Evolutionary conservation across 2,888 invertebrate genomes (phyloP).

Genomic region (Drosophila recens): DNA sequence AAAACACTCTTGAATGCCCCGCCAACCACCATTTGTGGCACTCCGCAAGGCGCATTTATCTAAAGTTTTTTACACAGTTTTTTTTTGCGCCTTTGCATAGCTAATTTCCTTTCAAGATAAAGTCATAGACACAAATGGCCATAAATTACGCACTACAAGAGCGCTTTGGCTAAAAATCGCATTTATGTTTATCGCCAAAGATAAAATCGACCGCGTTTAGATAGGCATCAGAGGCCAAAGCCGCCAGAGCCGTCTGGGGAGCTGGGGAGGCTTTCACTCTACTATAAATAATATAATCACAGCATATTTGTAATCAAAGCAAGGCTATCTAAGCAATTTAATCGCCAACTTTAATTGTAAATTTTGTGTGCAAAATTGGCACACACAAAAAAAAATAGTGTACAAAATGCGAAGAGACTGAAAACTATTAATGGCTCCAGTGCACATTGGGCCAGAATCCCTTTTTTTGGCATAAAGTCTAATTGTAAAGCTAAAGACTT

Average conservation of each 20-base stretch:
- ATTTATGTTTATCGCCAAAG: constrained; percentile 66
- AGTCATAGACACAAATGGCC: constrained; percentile 73
- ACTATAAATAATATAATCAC: constrained; percentile 77
- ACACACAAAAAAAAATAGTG: constrained; percentile 4
- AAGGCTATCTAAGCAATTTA: constrained; percentile 76
- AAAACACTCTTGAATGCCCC: constrained; percentile 10
- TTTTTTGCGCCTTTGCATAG: constrained; percentile 54
- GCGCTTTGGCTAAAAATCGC: constrained; percentile 46
- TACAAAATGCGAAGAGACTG: constrained; percentile 32
- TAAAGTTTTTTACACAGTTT: constrained; percentile 26
- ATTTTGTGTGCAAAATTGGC: constrained; percentile 55
- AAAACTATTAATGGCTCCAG: constrained; percentile 62
- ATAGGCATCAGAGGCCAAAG: constrained; percentile 58
- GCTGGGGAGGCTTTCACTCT: constrained; percentile 69
- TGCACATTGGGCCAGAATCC: too few species aligned
- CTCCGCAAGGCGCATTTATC: constrained; percentile 53
- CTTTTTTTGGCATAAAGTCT: too few species aligned
- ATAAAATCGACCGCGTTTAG: constrained; percentile 58
- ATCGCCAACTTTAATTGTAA: constrained; percentile 79
- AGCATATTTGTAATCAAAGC: constrained; percentile 72
- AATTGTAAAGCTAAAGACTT: too few species aligned
- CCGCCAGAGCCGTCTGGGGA: constrained; percentile 2
- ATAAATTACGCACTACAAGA: constrained; percentile 73
- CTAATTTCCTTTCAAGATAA: constrained; percentile 81
- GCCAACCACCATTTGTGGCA: constrained; percentile 57